Base-by-base conservation (phyloP, 2,888 invertebrate species). In the Stenurella melanura region DNA sequence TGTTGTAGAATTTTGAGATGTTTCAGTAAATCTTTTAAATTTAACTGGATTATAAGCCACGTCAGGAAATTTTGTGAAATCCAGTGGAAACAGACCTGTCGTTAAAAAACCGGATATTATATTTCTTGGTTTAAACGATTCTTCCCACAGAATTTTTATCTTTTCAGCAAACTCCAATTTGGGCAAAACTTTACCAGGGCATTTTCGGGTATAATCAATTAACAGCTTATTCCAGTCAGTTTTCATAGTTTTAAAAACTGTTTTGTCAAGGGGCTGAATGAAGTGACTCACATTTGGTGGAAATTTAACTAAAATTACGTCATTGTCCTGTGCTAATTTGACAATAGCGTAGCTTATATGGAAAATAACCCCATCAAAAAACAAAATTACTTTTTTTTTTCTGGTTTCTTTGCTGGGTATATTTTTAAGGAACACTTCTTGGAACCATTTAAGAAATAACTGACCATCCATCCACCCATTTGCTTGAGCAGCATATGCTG, bases 201-300 rank as follows among this genome's bases (percentile, higher is more conserved):
- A 64, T 18, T 64, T 21, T 64, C 60, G 58, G 54, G 69, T 76
- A 30, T 61, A 73, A 9, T 74, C 68, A 19, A 77, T 70, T n/a
- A 77, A 17, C 10, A 74, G 18, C 50, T 74, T 61, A 50, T 77
- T 77, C 74, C 71, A 77, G 10, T 42, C 19, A 7, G 73, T 76
- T 64, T 78, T 73, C 26, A 78, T 50, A 21, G 76, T 58, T 56
- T 68, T 76, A 63, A 78, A 76, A 17, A 76, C 78, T 15, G 76
- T 73, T 66, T 78, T 78, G 50, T 78, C 74, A 12, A 76, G 58
- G 15, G 73, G 76, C 61, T 76, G 76, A 70, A 78, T 69, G 34
- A 21, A 73, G 57, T 78, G 75, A 19, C 70, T 75, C 26, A 76
- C 21, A 61, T 76, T 78, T 18, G 75, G 68, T 17, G 78, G 75